Evolutionary conservation across 2,888 invertebrate genomes (phyloP).

Genomic region (Rhorus exstirpatorius): DNA sequence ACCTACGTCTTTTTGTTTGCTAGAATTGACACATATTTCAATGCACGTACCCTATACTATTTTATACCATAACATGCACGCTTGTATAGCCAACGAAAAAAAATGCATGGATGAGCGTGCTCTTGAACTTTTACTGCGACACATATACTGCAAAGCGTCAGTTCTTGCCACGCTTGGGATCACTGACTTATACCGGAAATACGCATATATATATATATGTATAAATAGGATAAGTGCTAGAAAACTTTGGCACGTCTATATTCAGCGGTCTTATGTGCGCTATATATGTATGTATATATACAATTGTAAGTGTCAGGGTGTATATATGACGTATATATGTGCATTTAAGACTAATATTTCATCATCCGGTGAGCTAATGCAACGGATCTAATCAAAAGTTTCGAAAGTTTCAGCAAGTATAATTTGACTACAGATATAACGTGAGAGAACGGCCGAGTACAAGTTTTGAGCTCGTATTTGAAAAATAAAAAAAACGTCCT

Average conservation of each 20-base stretch:
- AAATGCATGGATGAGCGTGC: constrained; percentile 45
- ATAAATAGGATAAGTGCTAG: constrained; percentile 15
- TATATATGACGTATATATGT: neutral
- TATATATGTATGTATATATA: neutral
- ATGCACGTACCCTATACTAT: constrained; percentile 6
- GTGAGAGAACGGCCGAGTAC: neutral
- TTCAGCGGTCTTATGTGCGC: neutral
- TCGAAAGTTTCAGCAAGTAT: constrained; percentile 2
- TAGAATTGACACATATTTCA: neutral
- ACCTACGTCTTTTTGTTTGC: neutral
- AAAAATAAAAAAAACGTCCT: too few species aligned
- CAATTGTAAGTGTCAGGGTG: neutral
- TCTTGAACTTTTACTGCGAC: constrained; percentile 42
- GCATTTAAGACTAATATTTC: constrained; percentile 42
- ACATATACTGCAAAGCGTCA: constrained; percentile 47
- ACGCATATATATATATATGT: too few species aligned
- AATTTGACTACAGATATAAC: constrained; percentile 8
- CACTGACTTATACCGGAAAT: constrained; percentile 65
- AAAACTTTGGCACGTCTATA: constrained; percentile 38
- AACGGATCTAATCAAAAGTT: constrained; percentile 27
- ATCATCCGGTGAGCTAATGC: constrained; percentile 24
- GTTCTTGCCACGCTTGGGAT: constrained; percentile 47
- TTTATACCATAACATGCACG: constrained; percentile 32
- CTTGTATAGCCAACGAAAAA: neutral
- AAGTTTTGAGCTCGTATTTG: too few species aligned